Evolutionary conservation across 2,113 vertebrate species (phyloP).

Genomic region (Thamnophis sirtalis): DNA sequence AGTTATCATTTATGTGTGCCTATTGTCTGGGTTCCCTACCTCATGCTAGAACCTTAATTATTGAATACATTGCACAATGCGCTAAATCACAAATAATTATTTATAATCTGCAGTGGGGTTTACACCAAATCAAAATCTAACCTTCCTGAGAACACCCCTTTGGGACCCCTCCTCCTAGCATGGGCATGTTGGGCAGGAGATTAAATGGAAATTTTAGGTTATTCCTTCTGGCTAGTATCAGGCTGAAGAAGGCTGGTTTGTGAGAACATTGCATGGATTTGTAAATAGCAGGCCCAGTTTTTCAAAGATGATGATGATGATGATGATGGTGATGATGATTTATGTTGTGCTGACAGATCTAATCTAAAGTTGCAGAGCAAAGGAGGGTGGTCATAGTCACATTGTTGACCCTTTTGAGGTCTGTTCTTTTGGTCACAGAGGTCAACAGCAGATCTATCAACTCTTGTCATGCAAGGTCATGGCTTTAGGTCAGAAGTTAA

Average conservation of each 20-base stretch:
- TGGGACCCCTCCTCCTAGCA: neutral
- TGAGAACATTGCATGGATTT: neutral
- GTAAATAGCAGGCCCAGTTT: neutral
- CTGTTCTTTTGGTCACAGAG: neutral
- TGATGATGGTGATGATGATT: neutral
- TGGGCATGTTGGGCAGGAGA: neutral
- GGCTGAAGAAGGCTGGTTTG: neutral
- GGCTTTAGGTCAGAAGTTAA: slow-evolving; percentile 8
- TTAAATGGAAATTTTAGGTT: neutral
- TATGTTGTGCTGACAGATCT: neutral
- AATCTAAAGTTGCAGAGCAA: neutral
- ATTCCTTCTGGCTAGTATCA: neutral
- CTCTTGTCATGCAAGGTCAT: slow-evolving; percentile 13
- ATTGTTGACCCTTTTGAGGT: neutral
- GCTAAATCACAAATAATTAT: neutral
- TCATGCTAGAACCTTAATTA: neutral
- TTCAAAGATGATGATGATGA: neutral
- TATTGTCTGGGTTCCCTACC: neutral
- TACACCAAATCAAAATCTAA: neutral
- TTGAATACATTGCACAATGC: neutral
- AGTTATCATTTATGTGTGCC: neutral
- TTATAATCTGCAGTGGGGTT: neutral
- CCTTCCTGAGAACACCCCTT: neutral
- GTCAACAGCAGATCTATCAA: slow-evolving; percentile 8
- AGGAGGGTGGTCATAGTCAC: neutral